These are phyloP conservation scores for Lordiphosa stackelbergi DNA, from an alignment of 1,140 invertebrate species.

Conservation along the genomic window DNA sequence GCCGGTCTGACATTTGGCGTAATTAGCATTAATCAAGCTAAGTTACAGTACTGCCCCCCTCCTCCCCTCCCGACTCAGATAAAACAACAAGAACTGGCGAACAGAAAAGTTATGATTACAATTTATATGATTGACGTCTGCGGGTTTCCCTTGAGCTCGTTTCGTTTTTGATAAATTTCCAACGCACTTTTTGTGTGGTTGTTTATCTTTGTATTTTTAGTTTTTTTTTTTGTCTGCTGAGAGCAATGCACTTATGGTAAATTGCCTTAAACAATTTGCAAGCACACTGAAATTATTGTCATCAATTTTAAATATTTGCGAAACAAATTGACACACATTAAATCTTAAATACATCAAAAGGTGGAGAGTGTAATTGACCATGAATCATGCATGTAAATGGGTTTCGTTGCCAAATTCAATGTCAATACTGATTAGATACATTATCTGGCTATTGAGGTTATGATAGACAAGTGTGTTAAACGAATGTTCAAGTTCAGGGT, in stretches of 20 bases:
- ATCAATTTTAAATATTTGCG: constrained; percentile 23
- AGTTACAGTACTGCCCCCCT: constrained; percentile 3
- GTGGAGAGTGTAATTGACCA: constrained; percentile 37
- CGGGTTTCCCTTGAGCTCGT: constrained; percentile 59
- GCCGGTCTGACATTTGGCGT: constrained; percentile 47
- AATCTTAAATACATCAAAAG: neutral
- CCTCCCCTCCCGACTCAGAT: constrained; percentile 6
- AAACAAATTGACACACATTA: constrained; percentile 8
- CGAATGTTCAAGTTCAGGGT: constrained; percentile 11
- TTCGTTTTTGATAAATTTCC: constrained; percentile 52
- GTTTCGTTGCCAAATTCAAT: constrained; percentile 31
- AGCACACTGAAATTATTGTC: constrained; percentile 34
- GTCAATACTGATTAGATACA: constrained; percentile 41
- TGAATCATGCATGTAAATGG: constrained; percentile 40
- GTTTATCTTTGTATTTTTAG: no score
- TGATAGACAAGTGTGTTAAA: constrained; percentile 5
- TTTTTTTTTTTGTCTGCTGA: neutral
- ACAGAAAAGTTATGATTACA: constrained; percentile 37
- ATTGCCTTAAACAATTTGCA: constrained; percentile 47
- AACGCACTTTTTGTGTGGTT: constrained; percentile 23
- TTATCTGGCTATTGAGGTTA: constrained; percentile 21
- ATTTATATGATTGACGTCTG: constrained; percentile 40
- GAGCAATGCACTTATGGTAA: constrained; percentile 26
- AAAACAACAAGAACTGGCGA: constrained; percentile 9
- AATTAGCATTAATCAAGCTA: constrained; percentile 69